Evolutionary conservation across 2,888 invertebrate species (phyloP).

Genomic region (Zaprionus bogoriensis): DNA sequence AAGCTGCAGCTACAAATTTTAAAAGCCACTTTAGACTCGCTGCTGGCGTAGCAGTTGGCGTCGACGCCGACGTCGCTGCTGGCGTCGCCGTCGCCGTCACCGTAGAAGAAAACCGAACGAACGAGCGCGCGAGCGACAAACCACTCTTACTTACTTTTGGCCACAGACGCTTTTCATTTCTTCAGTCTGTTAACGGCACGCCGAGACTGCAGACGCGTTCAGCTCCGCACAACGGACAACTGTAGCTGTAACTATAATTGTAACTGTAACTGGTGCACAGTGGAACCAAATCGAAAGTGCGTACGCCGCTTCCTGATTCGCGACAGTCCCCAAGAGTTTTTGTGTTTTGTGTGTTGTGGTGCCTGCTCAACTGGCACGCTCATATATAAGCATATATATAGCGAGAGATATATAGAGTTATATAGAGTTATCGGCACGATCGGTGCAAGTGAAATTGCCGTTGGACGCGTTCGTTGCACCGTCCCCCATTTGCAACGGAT

Average conservation of each 20-base stretch:
- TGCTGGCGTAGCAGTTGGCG: slow-evolving; percentile 2
- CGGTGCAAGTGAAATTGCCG: slow-evolving; percentile 64
- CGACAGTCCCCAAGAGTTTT: too few species aligned
- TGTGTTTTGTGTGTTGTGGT: not conserved
- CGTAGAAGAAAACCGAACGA: slow-evolving; percentile 49
- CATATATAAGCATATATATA: not conserved
- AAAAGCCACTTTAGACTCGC: slow-evolving; percentile 50
- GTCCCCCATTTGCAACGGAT: slow-evolving; percentile 25
- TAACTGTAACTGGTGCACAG: slow-evolving; percentile 43
- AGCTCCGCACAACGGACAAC: slow-evolving; percentile 39
- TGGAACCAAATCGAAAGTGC: slow-evolving; percentile 46
- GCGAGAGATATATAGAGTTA: not conserved
- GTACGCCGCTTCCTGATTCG: slow-evolving; percentile 43
- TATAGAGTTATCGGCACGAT: too few species aligned
- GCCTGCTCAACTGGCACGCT: too few species aligned
- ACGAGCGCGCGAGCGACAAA: slow-evolving; percentile 31
- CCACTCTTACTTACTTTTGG: slow-evolving; percentile 81
- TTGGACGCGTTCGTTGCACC: slow-evolving; percentile 44
- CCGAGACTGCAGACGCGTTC: slow-evolving; percentile 82
- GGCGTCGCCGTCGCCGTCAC: slow-evolving; percentile 20
- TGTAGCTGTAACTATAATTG: slow-evolving; percentile 19
- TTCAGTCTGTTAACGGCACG: slow-evolving; percentile 82
- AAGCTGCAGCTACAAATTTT: slow-evolving; percentile 45
- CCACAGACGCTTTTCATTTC: slow-evolving; percentile 80
- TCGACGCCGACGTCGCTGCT: not conserved